phyloP scores from a whole-genome alignment of 2,797 vertebrate species.

The Myiotriccus ornatus region DNA sequence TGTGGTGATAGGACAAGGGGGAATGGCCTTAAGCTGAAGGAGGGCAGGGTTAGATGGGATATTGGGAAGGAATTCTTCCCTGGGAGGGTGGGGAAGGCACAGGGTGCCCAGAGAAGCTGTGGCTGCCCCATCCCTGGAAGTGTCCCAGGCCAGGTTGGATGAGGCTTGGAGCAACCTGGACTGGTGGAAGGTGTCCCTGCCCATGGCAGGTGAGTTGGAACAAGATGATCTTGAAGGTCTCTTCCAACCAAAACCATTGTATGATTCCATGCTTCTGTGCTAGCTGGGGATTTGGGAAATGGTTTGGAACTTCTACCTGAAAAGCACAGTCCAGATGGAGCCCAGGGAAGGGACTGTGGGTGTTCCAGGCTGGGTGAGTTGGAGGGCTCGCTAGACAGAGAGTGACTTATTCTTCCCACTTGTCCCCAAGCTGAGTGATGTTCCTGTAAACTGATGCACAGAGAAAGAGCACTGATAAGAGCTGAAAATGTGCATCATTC shows the following conservation, averaged over 20 bases:
- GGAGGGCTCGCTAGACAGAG: constrained; percentile 4
- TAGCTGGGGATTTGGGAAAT: not conserved
- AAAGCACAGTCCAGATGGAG: not conserved
- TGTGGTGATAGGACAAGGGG: not conserved
- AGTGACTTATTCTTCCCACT: not conserved
- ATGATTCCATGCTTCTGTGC: not conserved
- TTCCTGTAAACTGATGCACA: not conserved
- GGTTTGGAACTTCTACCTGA: not conserved
- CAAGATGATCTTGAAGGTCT: not conserved
- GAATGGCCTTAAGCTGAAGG: not conserved
- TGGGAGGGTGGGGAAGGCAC: not conserved
- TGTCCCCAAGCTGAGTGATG: not conserved
- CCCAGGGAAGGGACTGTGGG: not conserved
- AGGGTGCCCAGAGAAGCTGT: not conserved
- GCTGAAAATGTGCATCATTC: not conserved
- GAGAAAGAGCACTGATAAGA: not conserved
- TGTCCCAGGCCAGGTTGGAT: not conserved
- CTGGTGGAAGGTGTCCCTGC: not conserved
- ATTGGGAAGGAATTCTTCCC: not conserved
- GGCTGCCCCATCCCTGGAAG: not conserved
- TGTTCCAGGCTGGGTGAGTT: not conserved
- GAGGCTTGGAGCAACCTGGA: not conserved
- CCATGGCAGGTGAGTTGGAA: not conserved
- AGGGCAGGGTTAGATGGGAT: not conserved
- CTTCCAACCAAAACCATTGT: not conserved